Evolutionary conservation across 2,113 vertebrate genomes (phyloP), one percentile per base, ranked within the genome.

Genomic region (Hemiscyllium ocellatum): DNA sequence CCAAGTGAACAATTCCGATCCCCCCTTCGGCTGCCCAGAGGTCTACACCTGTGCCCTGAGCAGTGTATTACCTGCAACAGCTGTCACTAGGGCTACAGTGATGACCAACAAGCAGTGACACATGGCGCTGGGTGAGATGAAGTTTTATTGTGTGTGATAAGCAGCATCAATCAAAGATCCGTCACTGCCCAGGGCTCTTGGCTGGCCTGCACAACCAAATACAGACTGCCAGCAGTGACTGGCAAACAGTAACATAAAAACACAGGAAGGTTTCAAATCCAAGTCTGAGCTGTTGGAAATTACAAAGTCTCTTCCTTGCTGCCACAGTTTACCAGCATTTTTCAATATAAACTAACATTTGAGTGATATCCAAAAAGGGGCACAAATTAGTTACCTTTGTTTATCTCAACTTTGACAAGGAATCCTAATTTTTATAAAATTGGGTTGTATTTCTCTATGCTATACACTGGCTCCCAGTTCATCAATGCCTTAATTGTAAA

Each of bases 181-280:
- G 95, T 96, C 97, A 97, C 96, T 96, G 97, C 97, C 96, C 97
- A 96, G 96, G 96, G 96, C 96, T 50, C 93, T 26, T 52, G 96
- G 96, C 96, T 96, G 97, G 96, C 96, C 96, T 97, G 96, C 96
- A 96, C 96, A 96, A 97, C 97, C 97, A 96, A 97, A 97, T 96
- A 96, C 97, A 97, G 97, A 2, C 97, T 97, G 97, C 96, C 3
- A 96, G 96, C 96, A 96, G 96, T 97, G 96, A 97, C 96, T 96
- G 96, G 96, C 96, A 96, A 89, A 96, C 96, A 96, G 97, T 96
- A 96, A 96, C 96, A 96, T 96, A 96, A 96, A 86, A 56, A 8
- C 22, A 50, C 52, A 61, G 86, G 52, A 26, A 22, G 85, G 37
- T 19, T 83, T 4, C 19, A 83, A 66, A 66, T 5, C 33, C 20